Evolutionary conservation across 1,140 invertebrate species (phyloP), one percentile per base, ranked within the genome.

Genomic region (Pseudomyrmex dendroicus): DNA sequence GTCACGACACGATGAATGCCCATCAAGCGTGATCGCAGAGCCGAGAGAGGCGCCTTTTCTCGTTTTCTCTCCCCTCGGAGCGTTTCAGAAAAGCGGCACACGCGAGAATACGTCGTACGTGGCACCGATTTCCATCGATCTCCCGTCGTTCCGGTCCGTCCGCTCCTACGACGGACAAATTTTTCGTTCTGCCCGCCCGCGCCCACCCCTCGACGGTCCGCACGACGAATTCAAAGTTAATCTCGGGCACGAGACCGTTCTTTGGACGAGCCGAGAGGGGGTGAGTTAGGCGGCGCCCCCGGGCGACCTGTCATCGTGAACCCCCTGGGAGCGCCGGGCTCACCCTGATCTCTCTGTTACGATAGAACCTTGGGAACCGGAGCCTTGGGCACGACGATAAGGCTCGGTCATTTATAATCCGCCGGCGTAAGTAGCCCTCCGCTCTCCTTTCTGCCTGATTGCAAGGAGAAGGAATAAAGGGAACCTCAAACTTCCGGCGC

Each of bases 401-500:
- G 87, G 87, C 86, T 92, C 86, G 86, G 90, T 90, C 89, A 92
- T 92, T 92, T 92, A 92, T 92, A 92, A 92, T 91, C 90, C 90
- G 89, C 83, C 76, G 82, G 88, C 87, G 87, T 89, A 89, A 89
- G 88, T 89, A 88, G 88, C 87, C 84, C 46, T 56, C 48, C 73
- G 62, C 59, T 87, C 80, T 86, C 82, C 74, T 84, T 86, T 62
- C 82, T 87, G 67, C 82, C 54, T 86, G 78, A 83, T 80, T 72
- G 72, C 84, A 54, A 83, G 83, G 52, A 56, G 80, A 84, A 87
- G 59, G 86, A 86, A 84, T 77, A 85, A 87, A 86, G 82, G 85
- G 64, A 86, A 85, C 76, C 74, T 86, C 80, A 61, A 52, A 87
- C 82, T 87, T 87, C 86, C 85, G 86, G 82, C 63, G 66, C 73